Percentiles rank a stretch among this genome's conserved stretches.
Conservation (phyloP, 2,797 vertebrate species). For the Tiaroga cobitis region DNA sequence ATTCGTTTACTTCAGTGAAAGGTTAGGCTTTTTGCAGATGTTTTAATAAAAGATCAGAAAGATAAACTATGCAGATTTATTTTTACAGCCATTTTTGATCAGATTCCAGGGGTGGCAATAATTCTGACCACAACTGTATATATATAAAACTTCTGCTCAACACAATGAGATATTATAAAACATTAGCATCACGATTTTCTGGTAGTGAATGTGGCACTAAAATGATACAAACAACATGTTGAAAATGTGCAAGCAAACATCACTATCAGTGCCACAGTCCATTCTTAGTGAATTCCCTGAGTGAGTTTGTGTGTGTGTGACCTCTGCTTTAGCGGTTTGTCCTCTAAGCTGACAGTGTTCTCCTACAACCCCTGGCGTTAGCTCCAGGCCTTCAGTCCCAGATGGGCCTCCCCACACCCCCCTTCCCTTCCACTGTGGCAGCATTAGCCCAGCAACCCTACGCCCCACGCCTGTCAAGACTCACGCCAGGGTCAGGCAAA, state of each 20-base stretch:
- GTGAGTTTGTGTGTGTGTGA: slow-evolving; percentile 53
- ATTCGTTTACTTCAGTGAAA: too few relatives aligned
- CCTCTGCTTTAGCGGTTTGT: slow-evolving; percentile 57
- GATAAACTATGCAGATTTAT: too few relatives aligned
- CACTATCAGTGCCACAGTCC: neutral
- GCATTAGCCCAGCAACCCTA: slow-evolving; percentile 64
- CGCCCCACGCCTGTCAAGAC: slow-evolving; percentile 71
- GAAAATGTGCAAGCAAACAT: neutral
- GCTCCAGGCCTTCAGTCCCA: slow-evolving; percentile 63
- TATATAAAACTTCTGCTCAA: too few relatives aligned
- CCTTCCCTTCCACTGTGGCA: slow-evolving; percentile 53
- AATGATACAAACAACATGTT: neutral
- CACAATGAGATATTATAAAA: neutral
- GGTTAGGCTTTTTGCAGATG: too few relatives aligned
- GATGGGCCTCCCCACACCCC: slow-evolving; percentile 65
- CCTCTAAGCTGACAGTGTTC: slow-evolving; percentile 69
- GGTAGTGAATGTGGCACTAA: neutral
- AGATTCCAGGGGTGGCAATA: too few relatives aligned
- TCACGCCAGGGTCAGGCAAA: slow-evolving; percentile 72
- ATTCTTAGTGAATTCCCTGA: neutral
- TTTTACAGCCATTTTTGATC: too few relatives aligned
- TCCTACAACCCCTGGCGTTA: slow-evolving; percentile 62
- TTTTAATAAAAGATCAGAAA: too few relatives aligned
- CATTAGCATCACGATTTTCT: neutral
- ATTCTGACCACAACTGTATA: too few relatives aligned